Base-by-base conservation (phyloP, 2,888 invertebrate species). In the Eurytoma californica region DNA sequence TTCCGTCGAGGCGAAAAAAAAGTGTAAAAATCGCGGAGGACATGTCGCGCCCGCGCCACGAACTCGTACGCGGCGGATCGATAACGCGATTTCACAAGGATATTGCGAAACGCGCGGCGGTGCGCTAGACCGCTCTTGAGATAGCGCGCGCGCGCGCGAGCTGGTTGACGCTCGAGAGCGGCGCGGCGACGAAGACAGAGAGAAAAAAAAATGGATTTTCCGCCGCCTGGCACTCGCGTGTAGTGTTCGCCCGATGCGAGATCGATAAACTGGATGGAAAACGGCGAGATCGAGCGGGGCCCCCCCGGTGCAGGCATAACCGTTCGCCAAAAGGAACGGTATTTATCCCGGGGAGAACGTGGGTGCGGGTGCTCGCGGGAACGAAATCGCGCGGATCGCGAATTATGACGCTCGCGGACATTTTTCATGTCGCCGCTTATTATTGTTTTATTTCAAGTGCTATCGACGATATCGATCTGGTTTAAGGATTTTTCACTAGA, bases 31-130 rank as follows among this genome's bases (percentile, higher is more conserved):
- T n/a, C 9, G 28, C 14, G 13, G 39, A n/a, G 28, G n/a, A 30
- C n/a, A 30, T 16, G 30, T 63, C 30, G 57, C 12, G 63, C 63
- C 30, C n/a, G 30, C 63, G 39, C 30, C 16, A n/a, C 18, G 57
- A 4, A 39, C 63, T 51, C 14, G 9, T 20, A 7, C 30, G 18
- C 55, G 67, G 24, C 47, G 60, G 79, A 79, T 76, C 79, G 72
- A 79, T 70, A 79, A 72, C 74, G 75, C 66, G 58, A 74, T 79
- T 79, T 79, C 79, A 61, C 75, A 74, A 79, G 79, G 74, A 60
- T 60, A 47, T 79, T 79, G 75, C 79, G 66, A 70, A 79, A 79
- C 51, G 4, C 47, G 66, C 30, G 70, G 61, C 57, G 30, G 51
- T 28, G 51, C 28, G 65, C 51, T 57, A 61, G 72, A 16, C 24